Percentiles rank a stretch among this genome's conserved stretches.
Evolutionary conservation across 2,797 vertebrate species (phyloP).

Genomic region (Chelon labrosus): DNA sequence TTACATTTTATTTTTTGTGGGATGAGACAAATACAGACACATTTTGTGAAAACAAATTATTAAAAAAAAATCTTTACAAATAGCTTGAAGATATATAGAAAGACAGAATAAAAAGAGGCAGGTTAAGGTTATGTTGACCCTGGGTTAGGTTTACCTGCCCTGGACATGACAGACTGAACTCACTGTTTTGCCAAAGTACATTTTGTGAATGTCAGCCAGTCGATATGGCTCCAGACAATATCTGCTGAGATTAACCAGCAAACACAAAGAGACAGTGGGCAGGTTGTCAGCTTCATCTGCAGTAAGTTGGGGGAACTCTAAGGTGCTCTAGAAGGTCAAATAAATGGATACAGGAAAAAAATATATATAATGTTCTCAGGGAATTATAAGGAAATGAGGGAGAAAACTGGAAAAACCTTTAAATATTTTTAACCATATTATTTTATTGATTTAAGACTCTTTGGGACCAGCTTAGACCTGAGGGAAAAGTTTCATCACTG

Average conservation of each 20-base stretch:
- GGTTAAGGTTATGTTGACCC: constrained; percentile 59
- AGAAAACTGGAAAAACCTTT: background rate
- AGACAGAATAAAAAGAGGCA: constrained; percentile 9
- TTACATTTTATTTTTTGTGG: background rate
- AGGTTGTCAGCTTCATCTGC: background rate
- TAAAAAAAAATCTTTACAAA: constrained; percentile 2
- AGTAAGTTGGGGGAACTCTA: background rate
- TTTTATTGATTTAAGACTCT: background rate
- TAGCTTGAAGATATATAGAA: constrained; percentile 6
- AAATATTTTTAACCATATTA: background rate
- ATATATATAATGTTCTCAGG: no score
- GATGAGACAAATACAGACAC: background rate
- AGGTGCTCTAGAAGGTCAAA: background rate
- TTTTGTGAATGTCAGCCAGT: constrained; percentile 46
- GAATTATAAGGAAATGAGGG: background rate
- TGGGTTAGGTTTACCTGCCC: constrained; percentile 53
- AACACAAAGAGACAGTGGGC: background rate
- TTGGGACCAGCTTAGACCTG: background rate
- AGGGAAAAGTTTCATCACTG: background rate
- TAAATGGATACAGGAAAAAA: background rate
- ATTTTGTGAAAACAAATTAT: background rate
- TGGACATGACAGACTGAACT: constrained; percentile 40
- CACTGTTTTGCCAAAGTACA: constrained; percentile 57
- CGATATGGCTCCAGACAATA: constrained; percentile 28
- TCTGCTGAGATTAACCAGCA: constrained; percentile 1